Evolutionary conservation across 2,113 vertebrate species (phyloP).

Genomic region (Notothenia coriiceps): DNA sequence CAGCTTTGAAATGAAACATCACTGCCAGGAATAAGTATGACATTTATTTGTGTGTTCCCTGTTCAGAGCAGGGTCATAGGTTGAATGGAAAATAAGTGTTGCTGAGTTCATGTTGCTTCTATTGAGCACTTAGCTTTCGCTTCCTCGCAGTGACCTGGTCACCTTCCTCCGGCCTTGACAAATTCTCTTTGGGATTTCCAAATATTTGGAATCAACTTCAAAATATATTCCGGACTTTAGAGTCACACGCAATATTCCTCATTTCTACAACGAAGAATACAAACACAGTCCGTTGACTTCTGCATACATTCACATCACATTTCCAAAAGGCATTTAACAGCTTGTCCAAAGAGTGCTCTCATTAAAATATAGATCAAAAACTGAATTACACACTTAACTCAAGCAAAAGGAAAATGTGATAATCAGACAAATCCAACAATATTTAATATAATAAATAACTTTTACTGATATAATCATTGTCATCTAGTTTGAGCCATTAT

Average conservation of each 20-base stretch:
- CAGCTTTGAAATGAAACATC: constrained; percentile 38
- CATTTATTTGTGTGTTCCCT: constrained; percentile 50
- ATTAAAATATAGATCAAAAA: neutral
- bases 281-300: neutral
- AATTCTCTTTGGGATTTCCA: constrained; percentile 19
- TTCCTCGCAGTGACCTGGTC: constrained; percentile 40
- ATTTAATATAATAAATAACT: neutral
- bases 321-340: neutral
- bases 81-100: constrained; percentile 50
- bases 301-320: neutral
- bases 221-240: constrained; percentile 26
- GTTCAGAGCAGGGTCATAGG: constrained; percentile 26
- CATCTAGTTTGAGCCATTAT: no score
- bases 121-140: constrained; percentile 21
- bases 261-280: neutral
- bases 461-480: neutral
- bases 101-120: constrained; percentile 51
- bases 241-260: constrained; percentile 32
- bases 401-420: neutral
- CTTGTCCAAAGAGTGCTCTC: neutral
- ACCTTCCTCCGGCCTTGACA: constrained; percentile 41
- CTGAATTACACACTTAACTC: neutral
- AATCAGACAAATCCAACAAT: neutral
- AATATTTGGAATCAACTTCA: constrained; percentile 34
- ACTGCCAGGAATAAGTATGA: constrained; percentile 28